Conservation (phyloP, 1,140 invertebrate genomes). For the Drosophila carrolli region DNA sequence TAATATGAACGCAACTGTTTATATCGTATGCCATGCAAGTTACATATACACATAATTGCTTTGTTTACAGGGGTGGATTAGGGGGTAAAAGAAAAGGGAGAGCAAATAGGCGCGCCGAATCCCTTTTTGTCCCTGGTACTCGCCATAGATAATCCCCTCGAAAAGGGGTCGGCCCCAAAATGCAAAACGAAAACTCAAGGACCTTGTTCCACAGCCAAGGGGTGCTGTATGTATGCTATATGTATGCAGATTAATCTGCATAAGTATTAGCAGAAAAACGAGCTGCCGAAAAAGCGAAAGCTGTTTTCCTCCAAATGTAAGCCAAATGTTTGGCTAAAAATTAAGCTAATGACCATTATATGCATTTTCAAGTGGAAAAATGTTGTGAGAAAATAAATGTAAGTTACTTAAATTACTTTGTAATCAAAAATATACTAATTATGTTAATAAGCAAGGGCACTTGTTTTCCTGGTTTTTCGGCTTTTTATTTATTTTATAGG, state of each 20-base stretch:
- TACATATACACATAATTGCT: slow-evolving; percentile 43
- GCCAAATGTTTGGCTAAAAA: background rate
- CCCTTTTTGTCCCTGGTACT: slow-evolving; percentile 29
- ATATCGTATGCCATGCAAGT: slow-evolving; percentile 9
- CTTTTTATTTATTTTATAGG: too few species aligned
- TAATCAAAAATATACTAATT: too few species aligned
- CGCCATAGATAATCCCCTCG: slow-evolving; percentile 25
- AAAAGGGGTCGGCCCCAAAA: slow-evolving; percentile 37
- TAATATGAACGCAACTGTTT: background rate
- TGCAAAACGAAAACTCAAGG: slow-evolving; percentile 47
- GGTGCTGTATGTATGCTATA: slow-evolving; percentile 25
- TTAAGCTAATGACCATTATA: slow-evolving; percentile 3
- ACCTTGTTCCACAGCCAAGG: slow-evolving; percentile 44
- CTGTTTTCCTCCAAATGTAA: slow-evolving; percentile 4
- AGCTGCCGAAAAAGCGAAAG: slow-evolving; percentile 36
- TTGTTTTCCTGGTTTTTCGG: too few species aligned
- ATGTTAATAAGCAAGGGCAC: too few species aligned
- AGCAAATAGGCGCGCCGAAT: slow-evolving; percentile 36
- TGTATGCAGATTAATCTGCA: slow-evolving; percentile 49
- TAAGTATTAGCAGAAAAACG: slow-evolving; percentile 39
- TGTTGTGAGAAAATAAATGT: too few species aligned
- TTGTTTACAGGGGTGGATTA: slow-evolving; percentile 31
- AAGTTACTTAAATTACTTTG: too few species aligned
- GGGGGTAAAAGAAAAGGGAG: background rate
- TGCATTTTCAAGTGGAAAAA: slow-evolving; percentile 1